Percentiles rank a stretch among this genome's conserved stretches.
These are phyloP conservation scores for Dicaeum eximium DNA, from an alignment of 2,113 vertebrate genomes.

Conservation along the genomic window DNA sequence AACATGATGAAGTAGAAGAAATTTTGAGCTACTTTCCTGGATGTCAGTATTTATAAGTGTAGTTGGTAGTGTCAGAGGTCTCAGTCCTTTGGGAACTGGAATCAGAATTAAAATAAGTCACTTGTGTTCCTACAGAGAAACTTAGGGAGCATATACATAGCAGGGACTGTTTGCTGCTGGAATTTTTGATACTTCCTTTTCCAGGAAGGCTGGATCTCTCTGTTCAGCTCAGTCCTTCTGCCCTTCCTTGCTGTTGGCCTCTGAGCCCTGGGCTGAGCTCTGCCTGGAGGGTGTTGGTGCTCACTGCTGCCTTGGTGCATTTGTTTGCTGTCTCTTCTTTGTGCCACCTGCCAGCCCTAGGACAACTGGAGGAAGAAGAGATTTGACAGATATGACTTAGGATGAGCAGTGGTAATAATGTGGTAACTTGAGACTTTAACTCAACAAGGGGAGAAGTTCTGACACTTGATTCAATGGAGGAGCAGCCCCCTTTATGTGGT, in stretches of 20 bases:
- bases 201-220: background rate
- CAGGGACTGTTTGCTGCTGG: background rate
- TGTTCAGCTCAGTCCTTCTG: background rate
- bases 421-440: background rate
- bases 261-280: background rate
- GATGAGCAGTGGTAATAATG: background rate
- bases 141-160: too few species aligned
- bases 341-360: background rate
- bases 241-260: background rate
- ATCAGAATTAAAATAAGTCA: background rate
- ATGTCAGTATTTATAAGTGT: background rate
- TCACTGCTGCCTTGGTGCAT: background rate
- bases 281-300: background rate
- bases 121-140: background rate
- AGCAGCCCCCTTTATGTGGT: background rate
- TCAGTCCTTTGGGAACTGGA: background rate
- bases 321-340: background rate
- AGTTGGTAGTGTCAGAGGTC: background rate
- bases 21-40: background rate
- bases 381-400: background rate
- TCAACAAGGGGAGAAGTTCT: background rate
- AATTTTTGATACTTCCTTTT: background rate
- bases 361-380: background rate
- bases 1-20: background rate
- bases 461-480: background rate